Base-by-base conservation (phyloP, 2,888 invertebrate genomes). In the Melanchra persicariae region DNA sequence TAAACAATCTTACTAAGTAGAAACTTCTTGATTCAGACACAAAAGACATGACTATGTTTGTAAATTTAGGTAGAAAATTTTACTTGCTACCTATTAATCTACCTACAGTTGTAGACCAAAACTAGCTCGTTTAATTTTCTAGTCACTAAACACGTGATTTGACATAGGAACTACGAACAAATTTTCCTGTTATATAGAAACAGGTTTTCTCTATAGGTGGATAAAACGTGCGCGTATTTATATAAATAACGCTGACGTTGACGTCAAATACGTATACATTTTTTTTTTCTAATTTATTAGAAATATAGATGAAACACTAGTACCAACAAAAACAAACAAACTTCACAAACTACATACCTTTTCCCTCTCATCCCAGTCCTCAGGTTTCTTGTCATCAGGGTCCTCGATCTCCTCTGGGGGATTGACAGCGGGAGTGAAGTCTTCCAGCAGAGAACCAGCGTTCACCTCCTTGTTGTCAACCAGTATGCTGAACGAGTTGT, bases 341-440 rank as follows among this genome's bases (percentile, higher is more conserved):
- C 0, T 45, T 45, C 19, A 45, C 7, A 5, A 2, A 12, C n/a
- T 26, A 54, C 77, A 10, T 70, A 95, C 95, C 94, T 95, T 95
- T 66, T 95, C 95, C 85, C 99, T 97, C 88, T 99, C 99, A 92
- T 99, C 99, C 99, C 99, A 99, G 89, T 99, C 98, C 0, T 97
- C 97, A 0, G 99, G 99, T 91, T 98, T 97, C 87, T 93, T 96
- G 91, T 98, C 99, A 51, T 97, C 93, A 0, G 99, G 98, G 95
- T 99, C 99, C 87, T 98, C 98, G 87, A 99, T 98, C 95, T 99
- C 98, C 80, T 98, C 97, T 0, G 99, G 98, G 1, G 99, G 99
- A 96, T 99, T 99, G 19, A 99, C 99, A 3, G 99, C 95, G 0
- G 99, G 99, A 7, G 97, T 97, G 91, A 99, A 98, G 94, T 99